Evolutionary conservation across 1,140 invertebrate species (phyloP).

Genomic region (Papilio machaon): DNA sequence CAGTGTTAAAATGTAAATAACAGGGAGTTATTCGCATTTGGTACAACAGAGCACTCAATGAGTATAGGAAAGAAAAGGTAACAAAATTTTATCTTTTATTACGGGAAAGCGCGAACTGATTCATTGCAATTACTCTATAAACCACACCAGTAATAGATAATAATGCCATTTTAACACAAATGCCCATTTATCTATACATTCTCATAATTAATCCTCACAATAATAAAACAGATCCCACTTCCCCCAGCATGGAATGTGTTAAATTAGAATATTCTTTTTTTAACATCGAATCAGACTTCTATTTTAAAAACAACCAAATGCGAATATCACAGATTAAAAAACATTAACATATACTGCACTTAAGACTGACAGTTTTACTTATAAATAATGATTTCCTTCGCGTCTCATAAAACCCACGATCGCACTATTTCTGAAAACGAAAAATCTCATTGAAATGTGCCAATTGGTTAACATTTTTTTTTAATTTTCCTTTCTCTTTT

Average conservation of each 20-base stretch:
- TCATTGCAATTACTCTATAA: conserved; percentile 29
- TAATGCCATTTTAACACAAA: conserved; percentile 35
- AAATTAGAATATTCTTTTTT: conserved; percentile 57
- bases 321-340: conserved; percentile 79
- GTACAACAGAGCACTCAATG: conserved; percentile 76
- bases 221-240: conserved; percentile 10
- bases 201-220: conserved; percentile 18
- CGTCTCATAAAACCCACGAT: conserved; percentile 81
- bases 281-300: conserved; percentile 62
- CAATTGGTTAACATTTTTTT: conserved; percentile 45
- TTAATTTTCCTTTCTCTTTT: background rate
- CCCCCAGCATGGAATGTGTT: conserved; percentile 67
- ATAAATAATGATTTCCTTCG: conserved; percentile 52
- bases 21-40: conserved; percentile 79
- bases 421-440: conserved; percentile 80
- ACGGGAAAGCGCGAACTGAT: conserved; percentile 16
- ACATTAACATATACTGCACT: conserved; percentile 72
- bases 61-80: conserved; percentile 66
- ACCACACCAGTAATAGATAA: conserved; percentile 29
- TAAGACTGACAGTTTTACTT: conserved; percentile 66
- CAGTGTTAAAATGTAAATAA: conserved; percentile 76
- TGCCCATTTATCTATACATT: conserved; percentile 38
- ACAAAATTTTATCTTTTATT: conserved; percentile 28
- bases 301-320: conserved; percentile 71
- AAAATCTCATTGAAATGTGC: conserved; percentile 56